A percentile compares a stretch with the other conserved stretches of the same genome.
phyloP scores from a whole-genome alignment of 2,113 vertebrate genomes.

The Ariopsis seemanni region DNA sequence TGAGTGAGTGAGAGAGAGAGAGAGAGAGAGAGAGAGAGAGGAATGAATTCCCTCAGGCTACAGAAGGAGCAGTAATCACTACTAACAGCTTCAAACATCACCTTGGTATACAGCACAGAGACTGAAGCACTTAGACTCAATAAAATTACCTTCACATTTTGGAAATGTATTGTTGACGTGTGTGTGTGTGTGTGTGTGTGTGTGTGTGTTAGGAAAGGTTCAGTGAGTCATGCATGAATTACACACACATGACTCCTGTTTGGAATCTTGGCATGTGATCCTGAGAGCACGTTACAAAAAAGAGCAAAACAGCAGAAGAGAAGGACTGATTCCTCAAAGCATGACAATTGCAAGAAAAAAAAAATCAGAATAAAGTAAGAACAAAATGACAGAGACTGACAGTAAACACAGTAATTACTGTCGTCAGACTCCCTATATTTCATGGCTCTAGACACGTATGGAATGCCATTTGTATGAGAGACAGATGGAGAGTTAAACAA shows the following conservation, averaged over 20 bases:
- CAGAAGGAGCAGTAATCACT: slow-evolving; percentile 11
- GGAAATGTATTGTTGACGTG: slow-evolving; percentile 8
- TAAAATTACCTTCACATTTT: slow-evolving; percentile 13
- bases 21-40: not conserved
- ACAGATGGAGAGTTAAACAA: not conserved
- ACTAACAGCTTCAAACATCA: slow-evolving; percentile 11
- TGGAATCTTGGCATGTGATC: slow-evolving; percentile 16
- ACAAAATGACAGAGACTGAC: not conserved
- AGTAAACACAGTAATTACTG: not conserved
- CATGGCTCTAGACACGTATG: not conserved
- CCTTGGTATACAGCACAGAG: not conserved
- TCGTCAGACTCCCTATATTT: not conserved
- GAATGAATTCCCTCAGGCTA: not conserved
- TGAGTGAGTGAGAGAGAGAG: not conserved
- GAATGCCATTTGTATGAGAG: not conserved
- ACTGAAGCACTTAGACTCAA: slow-evolving; percentile 1
- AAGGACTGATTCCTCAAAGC: not conserved
- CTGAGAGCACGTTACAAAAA: slow-evolving; percentile 4
- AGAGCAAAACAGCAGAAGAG: not conserved
- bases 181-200: slow-evolving; percentile 8
- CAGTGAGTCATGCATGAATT: slow-evolving; percentile 17
- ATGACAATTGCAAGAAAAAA: not conserved
- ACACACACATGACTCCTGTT: slow-evolving; percentile 14
- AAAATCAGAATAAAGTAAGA: not conserved
- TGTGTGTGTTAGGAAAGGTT: slow-evolving; percentile 1